Conservation (phyloP, 1,140 invertebrate genomes). For the Tetramorium simillimum region DNA sequence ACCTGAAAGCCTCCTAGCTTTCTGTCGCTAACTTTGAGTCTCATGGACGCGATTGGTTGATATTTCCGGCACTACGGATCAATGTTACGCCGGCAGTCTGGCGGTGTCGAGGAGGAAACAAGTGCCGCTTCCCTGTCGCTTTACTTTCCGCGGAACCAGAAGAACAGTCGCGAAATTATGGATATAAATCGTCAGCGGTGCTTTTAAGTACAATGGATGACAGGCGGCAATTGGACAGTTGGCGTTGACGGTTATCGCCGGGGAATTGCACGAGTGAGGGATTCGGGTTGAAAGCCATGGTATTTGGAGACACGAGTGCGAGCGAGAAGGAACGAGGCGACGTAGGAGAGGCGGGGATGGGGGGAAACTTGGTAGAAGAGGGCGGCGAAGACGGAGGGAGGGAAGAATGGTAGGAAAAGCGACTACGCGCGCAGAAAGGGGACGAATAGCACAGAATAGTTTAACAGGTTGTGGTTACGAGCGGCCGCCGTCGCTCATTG, state of each 20-base stretch:
- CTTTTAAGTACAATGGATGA: conserved; percentile 66
- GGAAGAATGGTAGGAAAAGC: conserved; percentile 42
- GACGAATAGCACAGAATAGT: conserved; percentile 27
- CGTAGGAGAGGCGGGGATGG: background rate
- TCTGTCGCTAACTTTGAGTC: background rate
- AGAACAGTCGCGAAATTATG: conserved; percentile 27
- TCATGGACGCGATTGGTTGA: background rate
- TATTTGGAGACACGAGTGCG: conserved; percentile 14
- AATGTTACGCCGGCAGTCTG: background rate
- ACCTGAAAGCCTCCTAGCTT: no score
- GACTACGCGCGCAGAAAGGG: background rate
- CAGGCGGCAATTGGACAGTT: conserved; percentile 68
- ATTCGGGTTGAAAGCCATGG: conserved; percentile 36
- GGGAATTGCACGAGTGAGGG: conserved; percentile 50
- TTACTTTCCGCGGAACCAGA: background rate
- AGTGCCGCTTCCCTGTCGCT: no score
- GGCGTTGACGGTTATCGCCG: conserved; percentile 61
- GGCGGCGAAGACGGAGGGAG: background rate
- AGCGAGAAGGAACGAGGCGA: conserved; percentile 26
- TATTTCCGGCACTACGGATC: background rate
- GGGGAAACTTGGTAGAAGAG: conserved; percentile 44
- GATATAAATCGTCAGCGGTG: conserved; percentile 25
- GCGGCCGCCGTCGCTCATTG: conserved; percentile 59
- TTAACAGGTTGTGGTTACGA: conserved; percentile 60
- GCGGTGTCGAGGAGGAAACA: background rate